Conservation (phyloP, 2,113 vertebrate species). For the Sylvietta virens region DNA sequence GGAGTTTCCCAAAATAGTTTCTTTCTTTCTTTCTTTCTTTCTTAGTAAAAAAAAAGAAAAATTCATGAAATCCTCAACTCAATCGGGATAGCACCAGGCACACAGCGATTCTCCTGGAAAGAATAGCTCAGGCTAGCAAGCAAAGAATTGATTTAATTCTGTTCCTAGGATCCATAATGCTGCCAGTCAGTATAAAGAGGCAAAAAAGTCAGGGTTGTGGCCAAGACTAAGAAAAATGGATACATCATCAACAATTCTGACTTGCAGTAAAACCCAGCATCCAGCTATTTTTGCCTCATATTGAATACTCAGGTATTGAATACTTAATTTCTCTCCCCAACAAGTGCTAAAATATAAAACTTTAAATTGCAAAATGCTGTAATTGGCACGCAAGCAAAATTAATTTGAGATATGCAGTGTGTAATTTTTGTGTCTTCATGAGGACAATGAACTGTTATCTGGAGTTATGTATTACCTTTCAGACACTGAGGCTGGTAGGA, state of each 20-base stretch:
- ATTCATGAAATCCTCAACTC: neutral
- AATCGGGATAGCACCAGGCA: neutral
- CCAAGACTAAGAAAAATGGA: neutral
- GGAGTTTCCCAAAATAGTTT: neutral
- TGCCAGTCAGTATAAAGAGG: neutral
- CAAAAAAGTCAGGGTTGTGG: neutral
- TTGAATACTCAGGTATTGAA: neutral
- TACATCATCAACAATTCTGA: neutral
- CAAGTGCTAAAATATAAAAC: neutral
- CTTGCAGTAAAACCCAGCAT: neutral
- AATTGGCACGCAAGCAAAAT: neutral
- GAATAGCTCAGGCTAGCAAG: neutral
- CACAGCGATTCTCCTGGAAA: neutral
- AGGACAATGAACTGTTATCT: neutral
- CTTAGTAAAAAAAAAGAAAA: neutral
- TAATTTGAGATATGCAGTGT: neutral
- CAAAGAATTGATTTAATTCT: neutral
- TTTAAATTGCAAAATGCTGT: neutral
- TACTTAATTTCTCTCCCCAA: accelerated
- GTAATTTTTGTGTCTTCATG: neutral
- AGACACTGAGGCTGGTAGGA: neutral
- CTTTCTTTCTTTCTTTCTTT: neutral
- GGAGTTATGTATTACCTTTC: neutral
- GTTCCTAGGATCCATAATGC: neutral
- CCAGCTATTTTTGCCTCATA: neutral